Evolutionary conservation across 2,888 invertebrate genomes (phyloP), one percentile per base, ranked within the genome.

Genomic region (Phyto melanocephala): DNA sequence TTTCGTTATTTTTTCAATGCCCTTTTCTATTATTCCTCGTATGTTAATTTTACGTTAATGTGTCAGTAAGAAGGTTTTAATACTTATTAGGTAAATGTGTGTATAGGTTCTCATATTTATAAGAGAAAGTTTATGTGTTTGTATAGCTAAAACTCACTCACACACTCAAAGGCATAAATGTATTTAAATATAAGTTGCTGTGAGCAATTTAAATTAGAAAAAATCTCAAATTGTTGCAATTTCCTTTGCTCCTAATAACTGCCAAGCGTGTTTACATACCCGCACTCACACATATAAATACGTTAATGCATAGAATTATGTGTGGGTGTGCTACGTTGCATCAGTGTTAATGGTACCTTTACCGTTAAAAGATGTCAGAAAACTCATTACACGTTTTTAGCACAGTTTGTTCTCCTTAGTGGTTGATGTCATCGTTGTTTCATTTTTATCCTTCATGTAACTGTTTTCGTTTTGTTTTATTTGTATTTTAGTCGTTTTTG

Each of bases 311-410:
- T 8, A 45, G 5, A 45, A 0, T 37, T 28, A 7, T 22, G 54
- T 52, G 24, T 24, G 35, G n/a, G 50, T 56, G n/a, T 47, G 42
- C n/a, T n/a, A n/a, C n/a, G n/a, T n/a, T 54, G 58, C 45, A 11
- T 40, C 2, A 15, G 6, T 52, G 63, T 50, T 70, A 63, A 40
- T 79, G 56, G 65, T 67, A 50, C 72, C 60, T 62, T 67, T 62
- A 35, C 50, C 54, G 54, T 68, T 62, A 40, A 71, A 75, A 47
- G 74, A 77, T 70, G 74, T 83, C 77, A 78, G 81, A 78, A 78
- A 84, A 84, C 81, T 84, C 83, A 84, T 84, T 84, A 83, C 50
- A 80, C 68, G 63, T 77, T 80, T 80, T 83, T 77, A 78, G 65
- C 80, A 60, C 74, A 80, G 47, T 75, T 75, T 84, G 52, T 78